A percentile compares a stretch with the other conserved stretches of the same genome.
These are phyloP conservation scores for Metacarcinus magister DNA, from an alignment of 2,888 invertebrate genomes.

Conservation along the genomic window DNA sequence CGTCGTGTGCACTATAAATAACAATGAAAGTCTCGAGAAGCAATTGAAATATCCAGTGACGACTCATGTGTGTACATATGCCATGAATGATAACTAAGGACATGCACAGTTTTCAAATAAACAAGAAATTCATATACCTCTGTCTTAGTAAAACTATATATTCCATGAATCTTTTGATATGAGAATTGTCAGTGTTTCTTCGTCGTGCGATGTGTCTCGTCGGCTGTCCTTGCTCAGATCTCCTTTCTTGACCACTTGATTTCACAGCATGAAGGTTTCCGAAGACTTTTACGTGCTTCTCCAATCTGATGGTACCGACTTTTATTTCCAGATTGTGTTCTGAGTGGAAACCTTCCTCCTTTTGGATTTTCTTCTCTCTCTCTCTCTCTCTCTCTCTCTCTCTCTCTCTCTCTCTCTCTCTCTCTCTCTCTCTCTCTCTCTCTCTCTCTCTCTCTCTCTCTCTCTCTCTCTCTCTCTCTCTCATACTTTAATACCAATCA, in stretches of 20 bases:
- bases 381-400: slow-evolving; percentile 30
- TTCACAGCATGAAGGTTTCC: not conserved
- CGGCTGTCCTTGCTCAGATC: not conserved
- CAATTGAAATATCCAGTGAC: not conserved
- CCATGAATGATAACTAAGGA: not conserved
- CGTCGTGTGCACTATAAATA: not conserved
- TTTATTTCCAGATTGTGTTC: not conserved
- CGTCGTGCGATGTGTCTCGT: not conserved
- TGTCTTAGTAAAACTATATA: not conserved
- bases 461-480: too few species aligned
- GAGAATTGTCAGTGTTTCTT: not conserved
- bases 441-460: too few species aligned
- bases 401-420: slow-evolving; percentile 39
- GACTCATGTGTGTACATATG: too few species aligned
- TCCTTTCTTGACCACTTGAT: not conserved
- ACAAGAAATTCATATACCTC: not conserved
- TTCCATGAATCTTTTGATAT: not conserved
- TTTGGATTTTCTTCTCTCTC: too few species aligned
- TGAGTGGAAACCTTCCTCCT: too few species aligned
- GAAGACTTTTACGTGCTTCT: not conserved
- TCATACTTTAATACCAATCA: too few species aligned
- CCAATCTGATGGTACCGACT: not conserved
- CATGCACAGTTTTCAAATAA: not conserved
- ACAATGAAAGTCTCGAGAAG: not conserved
- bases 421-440: slow-evolving; percentile 28